Percentiles rank a stretch among this genome's conserved stretches.
Evolutionary conservation across 2,888 invertebrate species (phyloP).

Genomic region (Ormia ochracea): DNA sequence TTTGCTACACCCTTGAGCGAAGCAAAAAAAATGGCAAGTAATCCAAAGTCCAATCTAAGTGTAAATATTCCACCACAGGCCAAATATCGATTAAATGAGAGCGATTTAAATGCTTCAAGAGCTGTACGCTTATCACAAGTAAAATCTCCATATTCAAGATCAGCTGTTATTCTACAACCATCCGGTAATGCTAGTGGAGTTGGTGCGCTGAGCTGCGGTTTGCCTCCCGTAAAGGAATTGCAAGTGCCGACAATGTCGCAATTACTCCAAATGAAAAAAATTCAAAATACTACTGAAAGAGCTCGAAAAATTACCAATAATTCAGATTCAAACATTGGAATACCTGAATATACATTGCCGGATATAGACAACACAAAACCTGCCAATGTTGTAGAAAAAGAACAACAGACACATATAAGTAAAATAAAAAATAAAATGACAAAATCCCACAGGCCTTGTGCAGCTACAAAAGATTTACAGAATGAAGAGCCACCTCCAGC

Average conservation of each 20-base stretch:
- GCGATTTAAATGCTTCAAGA: slow-evolving; percentile 67
- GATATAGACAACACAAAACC: slow-evolving; percentile 5
- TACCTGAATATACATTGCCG: slow-evolving; percentile 40
- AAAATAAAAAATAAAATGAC: slow-evolving; percentile 61
- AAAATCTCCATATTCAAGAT: slow-evolving; percentile 70
- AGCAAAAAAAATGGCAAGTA: slow-evolving; percentile 84
- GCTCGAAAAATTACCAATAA: slow-evolving; percentile 79
- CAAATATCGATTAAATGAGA: slow-evolving; percentile 66
- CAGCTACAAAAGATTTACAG: slow-evolving; percentile 67
- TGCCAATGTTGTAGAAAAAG: slow-evolving; percentile 16
- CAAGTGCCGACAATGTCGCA: slow-evolving; percentile 82
- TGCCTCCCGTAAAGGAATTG: slow-evolving; percentile 76
- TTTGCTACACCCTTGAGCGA: slow-evolving; percentile 89
- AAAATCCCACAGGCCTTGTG: slow-evolving; percentile 62
- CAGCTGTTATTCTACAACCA: slow-evolving; percentile 65
- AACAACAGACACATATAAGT: slow-evolving; percentile 59
- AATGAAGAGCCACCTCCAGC: slow-evolving; percentile 76
- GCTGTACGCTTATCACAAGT: slow-evolving; percentile 67
- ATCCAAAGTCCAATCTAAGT: slow-evolving; percentile 67
- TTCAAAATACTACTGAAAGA: slow-evolving; percentile 80
- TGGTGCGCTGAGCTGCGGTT: slow-evolving; percentile 1
- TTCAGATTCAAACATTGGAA: not conserved
- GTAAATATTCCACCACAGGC: slow-evolving; percentile 59
- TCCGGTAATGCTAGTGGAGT: slow-evolving; percentile 54
- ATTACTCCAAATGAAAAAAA: slow-evolving; percentile 80